Percentiles rank a stretch among this genome's conserved stretches.
Evolutionary conservation across 2,113 vertebrate genomes (phyloP).

Genomic region (Nothoprocta pentlandii): DNA sequence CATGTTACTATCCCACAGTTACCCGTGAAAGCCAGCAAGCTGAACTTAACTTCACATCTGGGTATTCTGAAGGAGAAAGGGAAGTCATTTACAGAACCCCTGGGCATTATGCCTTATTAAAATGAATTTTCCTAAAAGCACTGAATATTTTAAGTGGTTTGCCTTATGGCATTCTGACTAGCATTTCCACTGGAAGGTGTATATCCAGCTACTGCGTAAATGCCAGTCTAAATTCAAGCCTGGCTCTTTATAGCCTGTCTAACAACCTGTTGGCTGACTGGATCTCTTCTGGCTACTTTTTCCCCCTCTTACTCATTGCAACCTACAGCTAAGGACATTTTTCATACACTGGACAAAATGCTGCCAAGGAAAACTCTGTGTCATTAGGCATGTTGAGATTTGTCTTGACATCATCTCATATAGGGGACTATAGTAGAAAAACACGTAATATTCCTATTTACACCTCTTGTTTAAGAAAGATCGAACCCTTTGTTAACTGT

Average conservation of each 20-base stretch:
- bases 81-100: background rate
- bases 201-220: background rate
- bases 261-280: background rate
- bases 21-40: background rate
- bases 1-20: background rate
- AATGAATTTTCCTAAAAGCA: background rate
- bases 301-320: background rate
- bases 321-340: slow-evolving; percentile 59
- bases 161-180: background rate
- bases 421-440: background rate
- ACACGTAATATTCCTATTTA: background rate
- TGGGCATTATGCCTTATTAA: background rate
- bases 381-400: background rate
- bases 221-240: background rate
- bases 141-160: background rate
- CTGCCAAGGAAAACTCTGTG: slow-evolving; percentile 21
- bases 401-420: background rate
- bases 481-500: background rate
- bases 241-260: background rate
- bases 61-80: background rate
- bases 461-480: background rate
- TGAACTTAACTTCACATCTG: background rate
- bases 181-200: background rate
- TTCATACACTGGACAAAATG: slow-evolving; percentile 13
- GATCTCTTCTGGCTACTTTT: slow-evolving; percentile 26